Conservation (phyloP, 2,888 invertebrate genomes). For the Clistopyga incitator region DNA sequence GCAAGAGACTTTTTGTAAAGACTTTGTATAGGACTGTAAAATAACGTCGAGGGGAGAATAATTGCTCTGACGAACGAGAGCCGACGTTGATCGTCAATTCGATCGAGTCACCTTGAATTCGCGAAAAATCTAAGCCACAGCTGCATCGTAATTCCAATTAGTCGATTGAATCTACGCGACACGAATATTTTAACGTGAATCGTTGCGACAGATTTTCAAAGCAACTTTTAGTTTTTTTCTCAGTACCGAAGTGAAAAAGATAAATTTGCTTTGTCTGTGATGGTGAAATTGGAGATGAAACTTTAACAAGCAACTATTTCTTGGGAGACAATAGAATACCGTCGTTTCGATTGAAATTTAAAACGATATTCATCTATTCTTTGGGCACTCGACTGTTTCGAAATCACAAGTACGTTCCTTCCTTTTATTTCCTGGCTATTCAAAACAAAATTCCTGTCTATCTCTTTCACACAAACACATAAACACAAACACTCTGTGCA, state of each 20-base stretch:
- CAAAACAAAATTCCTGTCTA: neutral
- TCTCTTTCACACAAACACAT: neutral
- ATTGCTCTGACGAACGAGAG: neutral
- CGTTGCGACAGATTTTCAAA: neutral
- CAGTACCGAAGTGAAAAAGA: neutral
- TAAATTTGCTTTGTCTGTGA: neutral
- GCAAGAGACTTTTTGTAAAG: slow-evolving; percentile 16
- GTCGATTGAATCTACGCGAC: neutral
- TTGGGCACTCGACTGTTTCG: slow-evolving; percentile 9
- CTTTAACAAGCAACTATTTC: neutral
- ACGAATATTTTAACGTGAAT: neutral
- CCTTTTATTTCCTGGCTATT: slow-evolving; percentile 28
- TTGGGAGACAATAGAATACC: neutral
- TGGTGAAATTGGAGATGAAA: neutral
- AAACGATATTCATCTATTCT: neutral
- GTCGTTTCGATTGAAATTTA: neutral
- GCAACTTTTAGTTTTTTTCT: slow-evolving; percentile 4
- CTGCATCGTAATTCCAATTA: neutral
- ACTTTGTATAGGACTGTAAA: slow-evolving; percentile 27
- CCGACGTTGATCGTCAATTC: neutral
- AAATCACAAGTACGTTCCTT: slow-evolving; percentile 60
- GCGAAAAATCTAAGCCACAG: neutral
- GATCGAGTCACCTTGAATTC: neutral
- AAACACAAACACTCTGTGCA: neutral
- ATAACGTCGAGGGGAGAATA: slow-evolving; percentile 18